Base-by-base conservation (phyloP, 2,113 vertebrate genomes). In the Plectropomus leopardus region DNA sequence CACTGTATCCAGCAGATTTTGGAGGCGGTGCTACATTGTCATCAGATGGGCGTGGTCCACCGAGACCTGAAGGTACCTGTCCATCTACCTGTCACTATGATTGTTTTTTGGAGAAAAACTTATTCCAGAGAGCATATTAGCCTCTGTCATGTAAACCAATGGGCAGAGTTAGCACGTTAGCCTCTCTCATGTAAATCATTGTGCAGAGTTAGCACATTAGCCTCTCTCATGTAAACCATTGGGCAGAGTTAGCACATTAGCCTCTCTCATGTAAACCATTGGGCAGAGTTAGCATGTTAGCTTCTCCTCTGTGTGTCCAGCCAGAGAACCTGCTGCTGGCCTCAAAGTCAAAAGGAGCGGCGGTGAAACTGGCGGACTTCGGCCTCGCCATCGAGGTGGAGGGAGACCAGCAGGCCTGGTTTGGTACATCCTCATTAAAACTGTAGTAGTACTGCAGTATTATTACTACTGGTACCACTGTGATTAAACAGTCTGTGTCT, bases 1-100 rank as follows among this genome's bases (percentile, higher is more conserved):
- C 93, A 94, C 76, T 94, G 93, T 79, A 94, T 94, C 76, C 93
- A 94, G 87, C 93, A 94, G 86, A 94, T 94, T 48, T 17, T 94
- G 51, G 93, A 94, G 85, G 93, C 93, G 1, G 93, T 94, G 70
- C 91, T 94, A 1, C 93, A 94, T 61, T 94, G 93, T 85, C 93
- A 94, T 66, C 93, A 94, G 85, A 94, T 94, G 93, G 93, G 92
- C 1, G 93, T 94, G 16, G 93, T 94, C 73, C 93, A 94, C 58
- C 47, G 93, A 32, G 93, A 94, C 74, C 83, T 94, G 24, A 94
- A 94, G 92, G 92, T 91, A 76, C 11, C 28, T 23, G 26, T 23
- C n/a, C n/a, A n/a, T n/a, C n/a, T 13, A 21, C 23, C 1, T 30
- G 51, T 53, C 6, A n/a, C n/a, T n/a, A n/a, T n/a, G n/a, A n/a